Conservation (phyloP, 2,113 vertebrate genomes). For the Benitochromis conjunctus region DNA sequence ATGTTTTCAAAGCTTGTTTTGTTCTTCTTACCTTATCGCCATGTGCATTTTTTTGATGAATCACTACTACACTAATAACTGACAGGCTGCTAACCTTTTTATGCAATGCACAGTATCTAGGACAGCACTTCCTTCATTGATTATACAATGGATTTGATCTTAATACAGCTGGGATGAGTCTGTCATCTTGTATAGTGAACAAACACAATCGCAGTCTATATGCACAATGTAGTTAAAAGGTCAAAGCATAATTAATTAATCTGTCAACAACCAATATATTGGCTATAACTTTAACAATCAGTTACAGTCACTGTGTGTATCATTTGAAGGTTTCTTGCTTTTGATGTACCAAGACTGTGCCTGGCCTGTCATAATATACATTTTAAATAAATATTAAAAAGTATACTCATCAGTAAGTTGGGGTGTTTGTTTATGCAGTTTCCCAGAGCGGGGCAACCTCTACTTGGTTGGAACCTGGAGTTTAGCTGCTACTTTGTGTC, state of each 20-base stretch:
- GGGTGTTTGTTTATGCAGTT: neutral
- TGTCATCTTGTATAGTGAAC: neutral
- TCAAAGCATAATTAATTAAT: neutral
- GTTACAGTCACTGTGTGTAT: neutral
- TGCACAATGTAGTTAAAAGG: neutral
- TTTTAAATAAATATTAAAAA: neutral
- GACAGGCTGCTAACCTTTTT: neutral
- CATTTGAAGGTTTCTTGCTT: neutral
- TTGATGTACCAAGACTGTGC: neutral
- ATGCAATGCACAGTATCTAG: neutral
- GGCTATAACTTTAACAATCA: neutral
- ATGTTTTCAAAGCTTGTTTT: neutral
- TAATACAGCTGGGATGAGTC: neutral
- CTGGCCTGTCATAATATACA: neutral
- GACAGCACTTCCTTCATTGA: neutral
- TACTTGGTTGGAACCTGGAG: neutral
- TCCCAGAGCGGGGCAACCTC: rapidly evolving
- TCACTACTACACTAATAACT: neutral
- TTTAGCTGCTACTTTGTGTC: neutral
- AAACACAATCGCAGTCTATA: neutral
- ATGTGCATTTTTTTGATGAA: neutral
- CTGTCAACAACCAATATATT: neutral
- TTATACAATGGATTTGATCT: neutral
- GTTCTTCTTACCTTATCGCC: neutral
- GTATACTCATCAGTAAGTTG: neutral